Base-by-base conservation (phyloP, 2,113 vertebrate species). In the Pedionomus torquatus region DNA sequence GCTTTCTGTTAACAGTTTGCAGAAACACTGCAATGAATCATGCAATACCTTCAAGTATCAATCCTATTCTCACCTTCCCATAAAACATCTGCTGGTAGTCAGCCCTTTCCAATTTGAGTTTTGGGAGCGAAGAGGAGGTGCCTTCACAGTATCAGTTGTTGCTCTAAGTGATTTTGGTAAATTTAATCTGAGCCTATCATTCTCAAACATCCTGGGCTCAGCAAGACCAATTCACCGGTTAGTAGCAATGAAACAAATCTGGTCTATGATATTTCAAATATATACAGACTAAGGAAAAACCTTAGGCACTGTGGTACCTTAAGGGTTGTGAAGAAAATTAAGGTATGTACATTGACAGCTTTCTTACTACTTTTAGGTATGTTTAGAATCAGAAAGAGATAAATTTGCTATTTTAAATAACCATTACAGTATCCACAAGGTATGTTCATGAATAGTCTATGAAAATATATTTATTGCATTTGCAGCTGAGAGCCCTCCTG, bases 1-100 rank as follows among this genome's bases (percentile, higher is more conserved):
- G 20, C 46, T 95, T 95, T 87, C 46, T 83, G 64, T 39, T 43
- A 83, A 82, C 66, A 93, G 72, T 48, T 93, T 91, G 69, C 51
- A 82, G 92, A 93, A 75, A 57, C 14, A 44, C 52, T 44, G 12
- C 54, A 57, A 69, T 89, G 70, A 93, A 89, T 90, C 72, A 46
- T 33, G 83, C 66, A 80, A 48, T 74, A 79, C 20, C 26, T 95
- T 94, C 54, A 94, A 91, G 57, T 63, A 87, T 72, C 66, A 91
- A 12, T 65, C 23, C 4, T 58, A 51, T 54, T 91, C 43, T 70
- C 52, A 70, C n/a, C 20, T 54, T 63, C 55, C 48, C 11, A 7
- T 87, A 80, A 92, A 81, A 93, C 31, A 86, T 83, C 46, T 96
- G 66, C 16, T 86, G 64, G 9, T 26, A 20, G 17, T 61, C 49